A percentile compares a stretch with the other conserved stretches of the same genome.
These are phyloP conservation scores for Medauroidea extradentata DNA, from an alignment of 1,140 invertebrate species.

Conservation along the genomic window DNA sequence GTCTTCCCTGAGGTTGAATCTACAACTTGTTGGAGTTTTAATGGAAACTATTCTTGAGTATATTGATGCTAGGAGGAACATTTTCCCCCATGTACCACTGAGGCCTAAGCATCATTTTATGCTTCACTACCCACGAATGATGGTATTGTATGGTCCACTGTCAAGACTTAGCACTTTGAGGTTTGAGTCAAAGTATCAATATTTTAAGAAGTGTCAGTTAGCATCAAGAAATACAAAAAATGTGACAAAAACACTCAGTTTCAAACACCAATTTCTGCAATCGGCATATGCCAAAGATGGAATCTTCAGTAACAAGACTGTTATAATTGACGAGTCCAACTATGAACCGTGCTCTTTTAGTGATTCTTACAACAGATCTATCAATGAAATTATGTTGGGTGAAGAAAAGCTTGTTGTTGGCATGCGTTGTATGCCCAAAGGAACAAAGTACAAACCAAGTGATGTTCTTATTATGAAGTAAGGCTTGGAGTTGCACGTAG, in stretches of 20 bases:
- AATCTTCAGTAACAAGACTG: neutral
- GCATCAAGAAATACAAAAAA: neutral
- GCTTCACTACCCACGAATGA: neutral
- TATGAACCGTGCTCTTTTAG: neutral
- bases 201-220: neutral
- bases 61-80: neutral
- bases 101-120: constrained; percentile 4
- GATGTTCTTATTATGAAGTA: no score
- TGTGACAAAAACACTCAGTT: neutral
- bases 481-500: no score
- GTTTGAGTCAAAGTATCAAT: constrained; percentile 1
- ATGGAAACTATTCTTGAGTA: neutral
- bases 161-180: neutral
- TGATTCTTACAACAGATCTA: neutral
- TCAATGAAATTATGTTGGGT: no score
- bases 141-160: constrained; percentile 2
- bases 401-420: no score
- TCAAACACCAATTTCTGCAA: constrained; percentile 1
- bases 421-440: no score
- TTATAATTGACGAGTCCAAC: neutral
- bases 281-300: neutral
- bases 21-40: neutral
- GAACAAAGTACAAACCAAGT: no score
- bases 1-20: neutral
- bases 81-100: neutral